These are phyloP conservation scores for Ictidomys tridecemlineatus DNA, from an alignment of 2,113 vertebrate genomes.

Conservation along the genomic window DNA sequence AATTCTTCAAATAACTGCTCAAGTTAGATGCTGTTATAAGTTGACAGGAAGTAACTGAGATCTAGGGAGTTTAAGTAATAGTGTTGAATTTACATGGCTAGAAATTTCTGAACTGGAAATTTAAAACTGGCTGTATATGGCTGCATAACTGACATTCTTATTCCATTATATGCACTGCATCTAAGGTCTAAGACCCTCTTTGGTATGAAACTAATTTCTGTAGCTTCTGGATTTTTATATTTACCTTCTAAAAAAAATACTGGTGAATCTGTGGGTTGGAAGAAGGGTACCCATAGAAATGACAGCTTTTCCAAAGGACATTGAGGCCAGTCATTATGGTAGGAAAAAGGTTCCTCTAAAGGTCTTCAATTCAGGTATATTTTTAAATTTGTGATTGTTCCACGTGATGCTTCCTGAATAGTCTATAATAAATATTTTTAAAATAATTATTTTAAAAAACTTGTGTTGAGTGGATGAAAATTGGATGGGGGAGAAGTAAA, in stretches of 20 bases:
- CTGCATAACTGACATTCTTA: background rate
- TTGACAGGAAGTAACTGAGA: background rate
- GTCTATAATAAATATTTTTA: background rate
- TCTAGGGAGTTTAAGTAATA: background rate
- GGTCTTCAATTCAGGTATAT: background rate
- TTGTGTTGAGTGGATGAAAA: background rate
- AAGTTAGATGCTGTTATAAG: background rate
- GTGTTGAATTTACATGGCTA: background rate
- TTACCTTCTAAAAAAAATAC: background rate
- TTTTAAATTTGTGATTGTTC: background rate
- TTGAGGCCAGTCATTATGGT: background rate
- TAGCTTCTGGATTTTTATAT: background rate
- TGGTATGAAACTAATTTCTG: background rate
- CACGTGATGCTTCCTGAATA: background rate
- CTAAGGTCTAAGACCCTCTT: background rate
- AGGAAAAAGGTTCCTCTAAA: background rate
- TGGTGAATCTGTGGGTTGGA: background rate
- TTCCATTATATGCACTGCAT: background rate
- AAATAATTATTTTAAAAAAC: background rate
- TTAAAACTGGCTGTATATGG: background rate
- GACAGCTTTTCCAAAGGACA: background rate
- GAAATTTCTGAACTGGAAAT: background rate
- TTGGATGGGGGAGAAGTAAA: background rate
- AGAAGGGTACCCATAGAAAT: background rate
- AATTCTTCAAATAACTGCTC: background rate